These are phyloP conservation scores for Drosophila neoperkinsi DNA, from an alignment of 2,888 invertebrate species.

Conservation along the genomic window DNA sequence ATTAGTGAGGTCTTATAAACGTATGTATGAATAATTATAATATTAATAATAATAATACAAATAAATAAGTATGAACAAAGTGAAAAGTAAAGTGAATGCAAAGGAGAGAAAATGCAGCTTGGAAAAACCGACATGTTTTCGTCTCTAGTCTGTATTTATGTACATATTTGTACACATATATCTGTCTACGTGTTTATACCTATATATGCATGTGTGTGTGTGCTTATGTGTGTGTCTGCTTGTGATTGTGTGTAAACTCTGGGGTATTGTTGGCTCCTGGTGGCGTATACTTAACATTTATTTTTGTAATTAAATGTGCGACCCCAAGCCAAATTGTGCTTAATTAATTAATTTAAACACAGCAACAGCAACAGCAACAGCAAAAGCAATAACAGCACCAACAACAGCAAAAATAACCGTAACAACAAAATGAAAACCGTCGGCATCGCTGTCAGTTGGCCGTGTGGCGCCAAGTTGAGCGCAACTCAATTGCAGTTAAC, in stretches of 20 bases:
- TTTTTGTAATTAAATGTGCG: conserved; percentile 64
- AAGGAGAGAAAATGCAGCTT: neutral
- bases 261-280: conserved; percentile 60
- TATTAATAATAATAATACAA: neutral
- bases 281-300: conserved; percentile 70
- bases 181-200: neutral
- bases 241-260: conserved; percentile 33
- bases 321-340: conserved; percentile 59
- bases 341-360: conserved; percentile 73
- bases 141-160: neutral
- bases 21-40: neutral
- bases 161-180: neutral
- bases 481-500: conserved; percentile 54
- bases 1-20: neutral
- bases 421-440: conserved; percentile 6
- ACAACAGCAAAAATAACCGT: neutral
- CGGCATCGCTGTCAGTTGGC: conserved; percentile 51
- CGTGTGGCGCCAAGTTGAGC: conserved; percentile 70
- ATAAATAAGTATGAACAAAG: neutral
- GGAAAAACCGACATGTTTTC: neutral
- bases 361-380: conserved; percentile 21
- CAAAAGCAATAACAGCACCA: conserved; percentile 4
- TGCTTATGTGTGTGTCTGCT: conserved; percentile 5
- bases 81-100: neutral
- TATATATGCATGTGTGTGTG: neutral